These are phyloP conservation scores for Neocrepidodera transversa DNA, from an alignment of 2,888 invertebrate genomes.

Conservation along the genomic window DNA sequence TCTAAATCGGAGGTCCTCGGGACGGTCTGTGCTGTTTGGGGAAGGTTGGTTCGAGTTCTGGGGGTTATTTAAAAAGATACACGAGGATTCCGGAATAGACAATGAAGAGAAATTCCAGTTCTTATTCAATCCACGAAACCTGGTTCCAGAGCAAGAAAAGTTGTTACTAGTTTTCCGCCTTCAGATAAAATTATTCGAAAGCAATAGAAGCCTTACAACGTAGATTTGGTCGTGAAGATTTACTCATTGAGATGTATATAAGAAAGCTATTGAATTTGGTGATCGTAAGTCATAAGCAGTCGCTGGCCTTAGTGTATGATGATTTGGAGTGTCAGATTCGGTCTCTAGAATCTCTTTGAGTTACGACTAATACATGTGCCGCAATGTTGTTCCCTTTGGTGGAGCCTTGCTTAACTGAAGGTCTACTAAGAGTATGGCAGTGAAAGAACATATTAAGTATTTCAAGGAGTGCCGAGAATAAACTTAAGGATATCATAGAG, in stretches of 20 bases:
- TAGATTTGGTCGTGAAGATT: slow-evolving; percentile 12
- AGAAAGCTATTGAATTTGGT: neutral
- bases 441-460: neutral
- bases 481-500: slow-evolving; percentile 22
- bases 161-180: neutral
- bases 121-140: neutral
- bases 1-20: too few relatives aligned
- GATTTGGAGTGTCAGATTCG: too few relatives aligned
- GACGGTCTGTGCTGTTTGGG: too few relatives aligned
- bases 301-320: too few relatives aligned
- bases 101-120: neutral
- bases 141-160: neutral
- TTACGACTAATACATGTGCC: too few relatives aligned
- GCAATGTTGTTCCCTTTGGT: too few relatives aligned
- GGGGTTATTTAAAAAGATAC: neutral
- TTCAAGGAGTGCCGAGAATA: neutral
- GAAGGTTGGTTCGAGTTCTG: neutral
- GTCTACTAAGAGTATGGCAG: slow-evolving; percentile 43
- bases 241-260: neutral
- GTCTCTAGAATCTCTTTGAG: too few relatives aligned
- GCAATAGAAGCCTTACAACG: slow-evolving; percentile 4
- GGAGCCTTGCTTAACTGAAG: too few relatives aligned
- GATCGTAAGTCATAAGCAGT: too few relatives aligned
- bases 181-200: slow-evolving; percentile 27
- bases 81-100: neutral